phyloP scores from a whole-genome alignment of 1,140 invertebrate genomes.

The Fopius arisanus region DNA sequence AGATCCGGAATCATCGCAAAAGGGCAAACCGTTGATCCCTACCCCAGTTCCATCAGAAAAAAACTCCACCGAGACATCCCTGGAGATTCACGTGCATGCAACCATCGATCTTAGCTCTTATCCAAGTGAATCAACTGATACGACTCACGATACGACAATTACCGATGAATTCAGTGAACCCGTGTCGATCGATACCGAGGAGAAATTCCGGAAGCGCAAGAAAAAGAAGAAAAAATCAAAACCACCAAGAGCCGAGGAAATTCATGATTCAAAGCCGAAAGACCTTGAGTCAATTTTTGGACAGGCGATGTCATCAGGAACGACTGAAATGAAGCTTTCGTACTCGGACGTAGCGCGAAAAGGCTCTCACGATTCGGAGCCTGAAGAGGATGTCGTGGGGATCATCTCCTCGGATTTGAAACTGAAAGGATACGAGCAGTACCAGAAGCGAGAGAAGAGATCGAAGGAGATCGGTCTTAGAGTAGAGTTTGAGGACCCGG shows the following conservation, averaged over 20 bases:
- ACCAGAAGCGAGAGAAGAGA: slow-evolving; percentile 11
- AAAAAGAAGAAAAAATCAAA: slow-evolving; percentile 41
- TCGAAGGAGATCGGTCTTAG: not conserved
- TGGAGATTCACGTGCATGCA: slow-evolving; percentile 56
- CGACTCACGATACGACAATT: slow-evolving; percentile 42
- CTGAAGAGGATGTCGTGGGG: not conserved
- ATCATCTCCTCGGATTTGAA: slow-evolving; percentile 16
- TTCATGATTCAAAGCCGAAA: slow-evolving; percentile 11
- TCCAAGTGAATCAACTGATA: slow-evolving; percentile 33
- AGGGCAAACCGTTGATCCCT: not conserved
- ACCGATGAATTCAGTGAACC: slow-evolving; percentile 40
- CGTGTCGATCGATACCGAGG: not conserved
- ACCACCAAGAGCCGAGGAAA: slow-evolving; percentile 30
- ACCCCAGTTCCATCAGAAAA: slow-evolving; percentile 35
- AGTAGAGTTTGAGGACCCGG: not conserved
- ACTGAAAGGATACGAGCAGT: not conserved
- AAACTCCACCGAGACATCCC: slow-evolving; percentile 46
- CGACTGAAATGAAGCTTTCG: slow-evolving; percentile 35
- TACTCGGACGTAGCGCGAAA: slow-evolving; percentile 45
- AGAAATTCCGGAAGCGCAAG: slow-evolving; percentile 37
- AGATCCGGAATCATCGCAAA: not conserved
- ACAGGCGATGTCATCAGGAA: slow-evolving; percentile 30
- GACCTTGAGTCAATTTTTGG: slow-evolving; percentile 33
- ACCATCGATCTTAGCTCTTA: slow-evolving; percentile 51
- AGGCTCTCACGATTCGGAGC: slow-evolving; percentile 20